phyloP scores from a whole-genome alignment of 2,888 invertebrate genomes.

The Callyntrura guangdongensis region DNA sequence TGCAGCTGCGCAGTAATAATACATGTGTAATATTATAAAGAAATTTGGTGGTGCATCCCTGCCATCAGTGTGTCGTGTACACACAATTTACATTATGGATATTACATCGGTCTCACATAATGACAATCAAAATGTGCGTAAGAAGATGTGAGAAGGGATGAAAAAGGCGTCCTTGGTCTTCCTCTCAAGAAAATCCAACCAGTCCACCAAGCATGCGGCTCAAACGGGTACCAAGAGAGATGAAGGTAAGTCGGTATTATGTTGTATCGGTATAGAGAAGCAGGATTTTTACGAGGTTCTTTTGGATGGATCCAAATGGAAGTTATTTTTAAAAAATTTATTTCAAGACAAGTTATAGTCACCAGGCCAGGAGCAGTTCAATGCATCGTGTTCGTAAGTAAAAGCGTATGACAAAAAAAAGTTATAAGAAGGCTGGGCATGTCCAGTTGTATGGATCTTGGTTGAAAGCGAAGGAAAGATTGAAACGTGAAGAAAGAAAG shows the following conservation, averaged over 20 bases:
- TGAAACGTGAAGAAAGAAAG: too few relatives aligned
- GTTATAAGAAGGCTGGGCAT: background rate
- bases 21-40: too few relatives aligned
- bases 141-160: conserved; percentile 31
- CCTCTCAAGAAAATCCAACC: conserved; percentile 5
- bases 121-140: conserved; percentile 24
- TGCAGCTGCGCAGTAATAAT: conserved; percentile 1
- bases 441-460: conserved; percentile 1
- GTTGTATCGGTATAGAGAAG: background rate
- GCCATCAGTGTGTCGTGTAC: conserved; percentile 39
- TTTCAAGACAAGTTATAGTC: conserved; percentile 3
- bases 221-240: background rate
- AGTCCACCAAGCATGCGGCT: background rate
- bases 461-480: too few relatives aligned
- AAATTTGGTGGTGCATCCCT: too few relatives aligned
- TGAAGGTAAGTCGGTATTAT: background rate
- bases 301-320: conserved; percentile 12
- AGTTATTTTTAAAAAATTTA: background rate
- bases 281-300: background rate
- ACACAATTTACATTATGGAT: conserved; percentile 9
- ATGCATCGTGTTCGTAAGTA: background rate
- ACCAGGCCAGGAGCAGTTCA: conserved; percentile 41
- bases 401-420: conserved; percentile 1
- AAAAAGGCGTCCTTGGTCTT: conserved; percentile 35
- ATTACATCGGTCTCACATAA: conserved; percentile 24